phyloP scores from a whole-genome alignment of 2,113 vertebrate species.

The Motacilla alba region DNA sequence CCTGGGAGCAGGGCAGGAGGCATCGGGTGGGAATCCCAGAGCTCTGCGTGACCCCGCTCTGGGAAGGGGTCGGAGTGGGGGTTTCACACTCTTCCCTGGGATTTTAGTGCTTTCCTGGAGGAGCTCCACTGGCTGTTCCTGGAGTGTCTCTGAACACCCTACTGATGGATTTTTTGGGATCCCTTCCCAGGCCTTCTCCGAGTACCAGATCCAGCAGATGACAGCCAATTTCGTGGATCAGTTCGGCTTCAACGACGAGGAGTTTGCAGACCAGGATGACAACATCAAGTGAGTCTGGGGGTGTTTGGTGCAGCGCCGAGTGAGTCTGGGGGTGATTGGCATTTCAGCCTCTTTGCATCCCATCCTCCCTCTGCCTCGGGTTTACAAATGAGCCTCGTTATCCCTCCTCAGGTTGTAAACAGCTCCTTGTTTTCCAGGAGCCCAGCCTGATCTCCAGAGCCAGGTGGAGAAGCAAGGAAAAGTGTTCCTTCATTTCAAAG shows the following conservation, averaged over 20 bases:
- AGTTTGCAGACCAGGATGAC: conserved; percentile 95
- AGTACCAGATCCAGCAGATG: conserved; percentile 99
- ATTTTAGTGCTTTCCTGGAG: fast-evolving
- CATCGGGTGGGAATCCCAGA: background rate
- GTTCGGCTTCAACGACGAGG: conserved; percentile 96
- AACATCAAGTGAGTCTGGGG: conserved; percentile 84
- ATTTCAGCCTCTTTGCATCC: background rate
- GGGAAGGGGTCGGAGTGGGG: background rate
- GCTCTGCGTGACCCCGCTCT: background rate
- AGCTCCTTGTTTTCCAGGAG: background rate
- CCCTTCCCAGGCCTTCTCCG: conserved; percentile 86
- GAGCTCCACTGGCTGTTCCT: fast-evolving
- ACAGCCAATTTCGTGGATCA: conserved; percentile 95
- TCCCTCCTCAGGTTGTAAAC: background rate
- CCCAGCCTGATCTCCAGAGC: background rate
- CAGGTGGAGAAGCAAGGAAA: background rate
- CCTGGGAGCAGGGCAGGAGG: background rate
- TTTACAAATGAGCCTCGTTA: background rate
- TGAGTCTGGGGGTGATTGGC: background rate
- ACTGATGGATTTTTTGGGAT: background rate
- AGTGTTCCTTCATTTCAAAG: background rate
- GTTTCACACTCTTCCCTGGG: background rate
- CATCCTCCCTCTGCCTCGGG: background rate
- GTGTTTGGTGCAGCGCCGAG: background rate
- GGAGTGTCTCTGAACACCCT: background rate